A percentile compares a stretch with the other conserved stretches of the same genome.
phyloP scores from a whole-genome alignment of 1,140 invertebrate genomes.

The Penaeus vannamei region DNA sequence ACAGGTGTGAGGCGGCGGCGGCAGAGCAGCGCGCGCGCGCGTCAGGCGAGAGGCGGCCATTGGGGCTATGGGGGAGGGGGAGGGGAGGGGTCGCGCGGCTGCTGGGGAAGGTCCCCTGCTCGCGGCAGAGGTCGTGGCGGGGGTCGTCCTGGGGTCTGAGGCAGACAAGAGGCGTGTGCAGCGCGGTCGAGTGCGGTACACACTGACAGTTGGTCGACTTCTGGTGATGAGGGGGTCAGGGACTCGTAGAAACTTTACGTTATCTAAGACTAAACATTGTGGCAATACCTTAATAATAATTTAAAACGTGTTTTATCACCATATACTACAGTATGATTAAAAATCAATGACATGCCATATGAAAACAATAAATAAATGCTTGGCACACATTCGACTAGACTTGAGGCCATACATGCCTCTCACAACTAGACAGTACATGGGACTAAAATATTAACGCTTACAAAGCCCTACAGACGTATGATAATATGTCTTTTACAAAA shows the following conservation, averaged over 20 bases:
- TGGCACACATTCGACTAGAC: constrained; percentile 65
- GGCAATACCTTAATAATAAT: constrained; percentile 48
- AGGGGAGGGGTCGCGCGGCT: constrained; percentile 21
- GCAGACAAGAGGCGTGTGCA: constrained; percentile 54
- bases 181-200: constrained; percentile 50
- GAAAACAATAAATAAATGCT: constrained; percentile 61
- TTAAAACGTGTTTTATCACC: constrained; percentile 58
- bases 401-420: constrained; percentile 42
- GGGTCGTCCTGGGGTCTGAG: constrained; percentile 31
- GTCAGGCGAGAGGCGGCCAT: not conserved
- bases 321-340: constrained; percentile 56
- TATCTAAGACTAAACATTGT: constrained; percentile 59
- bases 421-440: constrained; percentile 50
- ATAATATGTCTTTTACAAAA: constrained; percentile 64
- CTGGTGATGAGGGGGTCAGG: constrained; percentile 42
- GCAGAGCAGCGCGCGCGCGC: no score
- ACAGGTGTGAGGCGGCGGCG: no score
- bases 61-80: not conserved
- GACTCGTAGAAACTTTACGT: constrained; percentile 57
- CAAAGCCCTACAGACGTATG: constrained; percentile 51
- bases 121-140: not conserved
- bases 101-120: constrained; percentile 21
- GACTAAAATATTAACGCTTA: constrained; percentile 26
- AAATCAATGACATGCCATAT: constrained; percentile 61
- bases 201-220: constrained; percentile 54